Conservation (phyloP, 1,140 invertebrate genomes). For the Wiebesia pumilae region DNA sequence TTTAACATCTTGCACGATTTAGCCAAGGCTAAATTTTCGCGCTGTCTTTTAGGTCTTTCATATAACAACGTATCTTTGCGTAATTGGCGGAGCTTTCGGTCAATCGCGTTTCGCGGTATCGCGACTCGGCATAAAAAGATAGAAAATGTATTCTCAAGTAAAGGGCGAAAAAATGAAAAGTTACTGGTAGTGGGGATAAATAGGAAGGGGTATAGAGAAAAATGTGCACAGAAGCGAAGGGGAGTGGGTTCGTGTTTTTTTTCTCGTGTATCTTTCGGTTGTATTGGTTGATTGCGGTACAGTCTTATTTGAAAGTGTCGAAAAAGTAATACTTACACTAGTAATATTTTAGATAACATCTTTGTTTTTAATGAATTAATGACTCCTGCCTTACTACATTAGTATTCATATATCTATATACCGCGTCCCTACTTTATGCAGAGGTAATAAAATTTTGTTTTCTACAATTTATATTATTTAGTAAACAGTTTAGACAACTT, state of each 20-base stretch:
- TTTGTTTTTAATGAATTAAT: background rate
- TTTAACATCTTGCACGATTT: no score
- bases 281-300: constrained; percentile 37
- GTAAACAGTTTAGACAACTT: no score
- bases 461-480: background rate
- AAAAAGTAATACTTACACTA: background rate
- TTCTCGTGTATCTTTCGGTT: constrained; percentile 37
- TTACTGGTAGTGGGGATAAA: background rate
- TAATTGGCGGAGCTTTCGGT: constrained; percentile 46
- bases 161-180: constrained; percentile 40
- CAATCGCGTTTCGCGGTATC: constrained; percentile 27
- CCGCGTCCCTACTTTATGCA: background rate
- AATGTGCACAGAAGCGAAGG: background rate
- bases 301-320: constrained; percentile 1
- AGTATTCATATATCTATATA: background rate
- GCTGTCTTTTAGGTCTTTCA: background rate
- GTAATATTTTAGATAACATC: background rate
- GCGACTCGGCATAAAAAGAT: background rate
- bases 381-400: background rate
- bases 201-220: background rate
- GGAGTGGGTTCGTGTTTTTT: constrained; percentile 22
- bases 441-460: background rate
- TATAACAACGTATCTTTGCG: constrained; percentile 2
- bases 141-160: background rate
- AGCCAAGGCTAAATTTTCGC: constrained; percentile 4